phyloP scores from a whole-genome alignment of 2,113 vertebrate species.

The Elachura formosa region DNA sequence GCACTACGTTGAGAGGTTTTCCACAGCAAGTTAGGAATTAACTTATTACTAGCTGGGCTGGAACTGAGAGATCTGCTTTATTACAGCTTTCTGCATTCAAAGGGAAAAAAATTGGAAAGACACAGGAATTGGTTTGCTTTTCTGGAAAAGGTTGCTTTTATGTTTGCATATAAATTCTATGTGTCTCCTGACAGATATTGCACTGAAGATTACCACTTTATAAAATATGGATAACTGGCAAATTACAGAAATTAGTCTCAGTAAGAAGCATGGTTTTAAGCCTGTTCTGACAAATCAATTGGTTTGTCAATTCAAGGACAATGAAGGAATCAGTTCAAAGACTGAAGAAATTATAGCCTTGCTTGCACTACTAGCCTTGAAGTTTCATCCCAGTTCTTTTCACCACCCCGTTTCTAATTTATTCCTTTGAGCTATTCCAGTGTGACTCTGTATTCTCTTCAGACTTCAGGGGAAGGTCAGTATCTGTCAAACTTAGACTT shows the following conservation, averaged over 20 bases:
- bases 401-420: background rate
- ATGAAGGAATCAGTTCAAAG: too few species aligned
- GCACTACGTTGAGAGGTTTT: background rate
- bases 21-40: background rate
- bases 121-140: background rate
- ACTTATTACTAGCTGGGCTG: background rate
- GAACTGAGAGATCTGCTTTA: background rate
- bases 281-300: background rate
- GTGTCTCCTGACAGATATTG: background rate
- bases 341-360: background rate
- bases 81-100: background rate
- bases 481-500: background rate
- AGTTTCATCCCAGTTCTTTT: background rate
- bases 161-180: background rate
- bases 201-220: background rate
- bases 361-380: background rate
- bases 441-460: background rate
- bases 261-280: background rate
- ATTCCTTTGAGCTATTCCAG: background rate
- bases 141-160: background rate
- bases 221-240: background rate
- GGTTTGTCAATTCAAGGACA: too few species aligned
- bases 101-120: background rate
- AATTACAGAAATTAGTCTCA: background rate
- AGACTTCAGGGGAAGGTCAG: background rate